Evolutionary conservation across 2,888 invertebrate genomes (phyloP), one percentile per base, ranked within the genome.

Genomic region (Drosophila pseudotalamancana): DNA sequence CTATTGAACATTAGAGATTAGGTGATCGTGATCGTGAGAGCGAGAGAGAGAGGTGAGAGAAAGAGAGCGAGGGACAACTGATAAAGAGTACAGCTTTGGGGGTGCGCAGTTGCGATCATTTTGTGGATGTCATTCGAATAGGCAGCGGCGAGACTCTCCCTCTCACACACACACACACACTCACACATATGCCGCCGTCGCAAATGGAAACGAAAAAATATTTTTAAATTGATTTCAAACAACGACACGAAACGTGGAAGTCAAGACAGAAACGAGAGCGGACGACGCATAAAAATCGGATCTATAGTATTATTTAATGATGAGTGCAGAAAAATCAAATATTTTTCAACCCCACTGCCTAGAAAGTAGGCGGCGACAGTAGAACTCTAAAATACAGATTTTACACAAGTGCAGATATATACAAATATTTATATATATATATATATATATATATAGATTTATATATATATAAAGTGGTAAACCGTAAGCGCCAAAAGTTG

Each of bases 161-260:
- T 25, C 25, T 19, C 9, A 39, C 19, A 35, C 14, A 48, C 11
- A 46, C 35, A 40, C 32, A 34, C 4, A 49, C 18, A 35, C 11
- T 37, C n/a, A 32, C 37, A 14, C 32, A 43, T 18, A 39, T 49
- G 25, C 37, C 12, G 50, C 2, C 21, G 32, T 21, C 37, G 40
- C 51, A 37, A 78, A 82, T 66, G 79, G 86, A 83, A 83, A 72
- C 59, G 62, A 63, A 74, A 79, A 82, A 80, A 87, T 81, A 82
- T 86, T 84, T 83, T 81, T 84, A 84, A 84, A 87, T 84, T 84
- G 84, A 84, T 84, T 87, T 84, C 77, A 87, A 84, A 86, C 78
- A 60, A 66, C 72, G 67, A 72, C 82, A 23, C 46, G 63, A 55
- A 78, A 65, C 72, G 62, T 29, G 51, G 19, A 57, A 45, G 45